Conservation (phyloP, 1,140 invertebrate species). For the Neotoxoptera formosana region DNA sequence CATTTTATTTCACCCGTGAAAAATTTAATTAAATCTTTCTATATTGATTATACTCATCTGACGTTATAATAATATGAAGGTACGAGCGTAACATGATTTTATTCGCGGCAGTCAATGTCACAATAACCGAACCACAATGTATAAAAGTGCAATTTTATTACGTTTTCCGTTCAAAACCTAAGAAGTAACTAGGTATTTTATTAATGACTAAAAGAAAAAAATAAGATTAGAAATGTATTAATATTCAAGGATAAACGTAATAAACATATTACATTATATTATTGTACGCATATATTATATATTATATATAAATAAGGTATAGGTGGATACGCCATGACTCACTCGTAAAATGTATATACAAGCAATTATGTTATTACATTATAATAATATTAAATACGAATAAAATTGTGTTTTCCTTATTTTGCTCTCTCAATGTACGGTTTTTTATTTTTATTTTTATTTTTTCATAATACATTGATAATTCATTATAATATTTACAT, state of each 20-base stretch:
- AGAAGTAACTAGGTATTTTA: not conserved
- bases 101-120: not conserved
- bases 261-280: not conserved
- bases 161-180: not conserved
- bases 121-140: not conserved
- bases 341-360: conserved; percentile 25
- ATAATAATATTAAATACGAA: not conserved
- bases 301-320: not conserved
- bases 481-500: conserved; percentile 24
- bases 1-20: not conserved
- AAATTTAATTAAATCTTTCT: not conserved
- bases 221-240: conserved; percentile 16
- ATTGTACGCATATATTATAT: not conserved
- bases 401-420: conserved; percentile 37
- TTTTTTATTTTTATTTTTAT: no score
- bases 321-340: conserved; percentile 11
- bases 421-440: not conserved
- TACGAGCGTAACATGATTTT: not conserved
- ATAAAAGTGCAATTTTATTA: conserved; percentile 2
- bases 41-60: not conserved
- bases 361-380: not conserved
- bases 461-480: not conserved
- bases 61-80: not conserved
- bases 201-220: not conserved
- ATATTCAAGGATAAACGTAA: conserved; percentile 36